Conservation (phyloP, 2,888 invertebrate genomes). For the Pogonocherus hispidulus region DNA sequence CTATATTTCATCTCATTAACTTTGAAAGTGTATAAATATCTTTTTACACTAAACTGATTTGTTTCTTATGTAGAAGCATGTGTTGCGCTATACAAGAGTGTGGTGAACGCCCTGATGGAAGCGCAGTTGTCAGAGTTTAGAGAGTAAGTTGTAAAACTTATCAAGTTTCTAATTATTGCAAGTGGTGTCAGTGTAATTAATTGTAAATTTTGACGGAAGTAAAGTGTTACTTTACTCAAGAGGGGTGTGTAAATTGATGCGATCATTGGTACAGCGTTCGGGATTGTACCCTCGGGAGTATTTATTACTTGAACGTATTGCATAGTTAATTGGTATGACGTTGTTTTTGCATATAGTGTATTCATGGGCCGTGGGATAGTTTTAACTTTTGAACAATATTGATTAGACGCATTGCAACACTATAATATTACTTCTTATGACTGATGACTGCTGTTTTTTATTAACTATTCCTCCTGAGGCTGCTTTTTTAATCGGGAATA, state of each 20-base stretch:
- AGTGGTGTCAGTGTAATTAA: conserved; percentile 4
- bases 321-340: no score
- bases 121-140: background rate
- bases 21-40: no score
- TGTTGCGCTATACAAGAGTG: background rate
- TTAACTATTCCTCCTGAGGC: no score
- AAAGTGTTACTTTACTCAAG: conserved; percentile 2
- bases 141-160: background rate
- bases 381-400: no score
- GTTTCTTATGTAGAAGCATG: background rate
- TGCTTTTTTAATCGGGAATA: no score
- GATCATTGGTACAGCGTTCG: background rate
- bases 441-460: no score
- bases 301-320: background rate
- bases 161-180: conserved; percentile 4
- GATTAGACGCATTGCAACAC: no score
- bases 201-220: background rate
- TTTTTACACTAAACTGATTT: no score
- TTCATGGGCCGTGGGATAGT: no score
- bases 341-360: no score
- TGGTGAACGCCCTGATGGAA: background rate
- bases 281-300: background rate
- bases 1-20: no score
- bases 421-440: no score
- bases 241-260: conserved; percentile 3